phyloP scores from a whole-genome alignment of 2,113 vertebrate genomes.

The Ceuthmochares aereus region DNA sequence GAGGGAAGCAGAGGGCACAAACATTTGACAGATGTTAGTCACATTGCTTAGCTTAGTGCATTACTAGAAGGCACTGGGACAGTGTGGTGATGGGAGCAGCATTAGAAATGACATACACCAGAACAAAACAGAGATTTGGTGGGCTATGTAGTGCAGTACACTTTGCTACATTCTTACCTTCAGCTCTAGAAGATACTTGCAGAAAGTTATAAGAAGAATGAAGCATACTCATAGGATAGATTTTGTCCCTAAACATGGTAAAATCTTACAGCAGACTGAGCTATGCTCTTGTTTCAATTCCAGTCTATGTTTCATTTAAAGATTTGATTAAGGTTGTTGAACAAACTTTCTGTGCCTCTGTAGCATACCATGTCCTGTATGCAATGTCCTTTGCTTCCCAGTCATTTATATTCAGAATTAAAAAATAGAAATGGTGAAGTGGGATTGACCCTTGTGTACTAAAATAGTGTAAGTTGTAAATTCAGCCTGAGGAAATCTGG shows the following conservation, averaged over 20 bases:
- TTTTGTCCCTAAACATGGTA: not conserved
- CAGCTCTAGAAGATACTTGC: not conserved
- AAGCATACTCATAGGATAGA: not conserved
- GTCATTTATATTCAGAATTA: conserved; percentile 15
- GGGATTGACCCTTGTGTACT: conserved; percentile 29
- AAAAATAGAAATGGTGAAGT: conserved; percentile 53
- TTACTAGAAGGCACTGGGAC: not conserved
- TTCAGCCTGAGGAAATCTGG: conserved; percentile 40
- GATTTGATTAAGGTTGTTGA: not conserved
- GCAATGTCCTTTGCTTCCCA: conserved; percentile 49
- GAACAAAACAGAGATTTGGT: not conserved
- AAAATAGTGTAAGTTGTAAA: conserved; percentile 46
- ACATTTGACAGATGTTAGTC: conserved; percentile 40
- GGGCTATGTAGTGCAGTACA: not conserved
- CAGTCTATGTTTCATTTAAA: not conserved
- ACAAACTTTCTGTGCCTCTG: not conserved
- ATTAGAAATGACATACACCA: not conserved
- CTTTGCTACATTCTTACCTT: not conserved
- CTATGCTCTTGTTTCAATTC: not conserved
- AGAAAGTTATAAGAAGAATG: not conserved
- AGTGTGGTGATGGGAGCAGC: not conserved
- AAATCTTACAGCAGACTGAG: not conserved
- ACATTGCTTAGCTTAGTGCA: not conserved
- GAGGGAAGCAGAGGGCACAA: conserved; percentile 14
- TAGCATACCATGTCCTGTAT: conserved; percentile 14